A percentile compares a stretch with the other conserved stretches of the same genome.
Evolutionary conservation across 1,140 invertebrate species (phyloP).

Genomic region (Seison nebaliae): DNA sequence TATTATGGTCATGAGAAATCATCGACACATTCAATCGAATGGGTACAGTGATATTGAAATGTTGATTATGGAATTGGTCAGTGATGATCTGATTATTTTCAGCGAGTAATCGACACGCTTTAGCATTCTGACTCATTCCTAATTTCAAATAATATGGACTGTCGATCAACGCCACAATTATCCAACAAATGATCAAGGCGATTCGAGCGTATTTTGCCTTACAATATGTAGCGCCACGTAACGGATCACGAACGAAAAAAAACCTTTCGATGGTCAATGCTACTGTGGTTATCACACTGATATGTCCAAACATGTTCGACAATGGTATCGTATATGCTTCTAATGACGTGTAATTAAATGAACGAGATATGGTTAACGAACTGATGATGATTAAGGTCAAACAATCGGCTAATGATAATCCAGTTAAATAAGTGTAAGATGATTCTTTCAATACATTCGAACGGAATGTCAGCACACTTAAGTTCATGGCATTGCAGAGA

Average conservation of each 20-base stretch:
- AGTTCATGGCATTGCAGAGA: slow-evolving; percentile 20
- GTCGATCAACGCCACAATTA: slow-evolving; percentile 1
- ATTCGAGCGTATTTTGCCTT: slow-evolving; percentile 4
- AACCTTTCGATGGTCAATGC: slow-evolving; percentile 20
- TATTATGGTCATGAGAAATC: too few species aligned
- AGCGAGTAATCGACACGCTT: neutral
- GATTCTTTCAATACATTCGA: slow-evolving; percentile 19
- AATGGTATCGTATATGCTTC: slow-evolving; percentile 18
- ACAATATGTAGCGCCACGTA: slow-evolving; percentile 8
- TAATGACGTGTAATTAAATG: slow-evolving; percentile 15
- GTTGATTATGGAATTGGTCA: neutral
- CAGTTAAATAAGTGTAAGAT: slow-evolving; percentile 21
- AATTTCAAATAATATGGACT: neutral
- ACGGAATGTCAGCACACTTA: slow-evolving; percentile 19
- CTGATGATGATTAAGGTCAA: slow-evolving; percentile 17
- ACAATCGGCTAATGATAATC: slow-evolving; percentile 19
- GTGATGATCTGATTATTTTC: neutral
- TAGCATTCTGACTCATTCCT: neutral
- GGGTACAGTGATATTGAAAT: too few species aligned
- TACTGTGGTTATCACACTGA: slow-evolving; percentile 20
- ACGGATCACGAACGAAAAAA: slow-evolving; percentile 13
- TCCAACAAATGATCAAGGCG: neutral
- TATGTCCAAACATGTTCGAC: slow-evolving; percentile 19
- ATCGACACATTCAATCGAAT: too few species aligned
- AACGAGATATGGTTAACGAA: slow-evolving; percentile 15